phyloP scores from a whole-genome alignment of 2,113 vertebrate genomes.

The Todiramphus saurophagus region DNA sequence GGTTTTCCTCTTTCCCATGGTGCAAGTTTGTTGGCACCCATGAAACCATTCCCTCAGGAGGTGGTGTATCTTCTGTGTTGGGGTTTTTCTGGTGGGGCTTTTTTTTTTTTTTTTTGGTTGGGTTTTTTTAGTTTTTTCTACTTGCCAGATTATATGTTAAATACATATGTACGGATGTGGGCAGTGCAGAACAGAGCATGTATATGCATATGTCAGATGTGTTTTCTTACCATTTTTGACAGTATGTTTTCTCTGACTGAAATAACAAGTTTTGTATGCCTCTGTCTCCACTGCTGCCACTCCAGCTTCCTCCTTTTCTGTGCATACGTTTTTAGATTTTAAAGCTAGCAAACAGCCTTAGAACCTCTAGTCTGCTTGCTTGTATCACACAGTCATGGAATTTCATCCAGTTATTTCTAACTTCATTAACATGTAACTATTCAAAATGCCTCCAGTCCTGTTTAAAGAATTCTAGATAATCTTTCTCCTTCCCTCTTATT shows the following conservation, averaged over 20 bases:
- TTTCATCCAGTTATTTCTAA: not conserved
- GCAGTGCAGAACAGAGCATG: conserved; percentile 2
- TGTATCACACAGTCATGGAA: not conserved
- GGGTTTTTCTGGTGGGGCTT: too few relatives aligned
- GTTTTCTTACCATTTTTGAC: conserved; percentile 33
- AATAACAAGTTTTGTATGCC: conserved; percentile 24
- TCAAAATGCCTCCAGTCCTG: not conserved
- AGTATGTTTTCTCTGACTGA: conserved; percentile 26
- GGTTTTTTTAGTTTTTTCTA: not conserved
- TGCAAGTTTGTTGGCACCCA: not conserved
- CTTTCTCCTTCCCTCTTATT: not conserved
- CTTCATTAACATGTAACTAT: not conserved
- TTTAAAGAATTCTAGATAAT: not conserved
- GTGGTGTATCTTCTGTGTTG: not conserved
- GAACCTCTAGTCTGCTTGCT: not conserved
- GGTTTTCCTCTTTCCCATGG: not conserved
- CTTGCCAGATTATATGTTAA: not conserved
- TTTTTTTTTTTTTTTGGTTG: too few relatives aligned
- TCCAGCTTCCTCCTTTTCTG: not conserved
- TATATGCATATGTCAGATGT: conserved; percentile 19
- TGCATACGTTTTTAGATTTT: not conserved
- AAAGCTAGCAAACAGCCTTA: not conserved
- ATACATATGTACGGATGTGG: not conserved
- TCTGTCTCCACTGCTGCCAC: not conserved
- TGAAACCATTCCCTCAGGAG: not conserved